Evolutionary conservation across 2,888 invertebrate species (phyloP).

Genomic region (Phanerotoma sp.): DNA sequence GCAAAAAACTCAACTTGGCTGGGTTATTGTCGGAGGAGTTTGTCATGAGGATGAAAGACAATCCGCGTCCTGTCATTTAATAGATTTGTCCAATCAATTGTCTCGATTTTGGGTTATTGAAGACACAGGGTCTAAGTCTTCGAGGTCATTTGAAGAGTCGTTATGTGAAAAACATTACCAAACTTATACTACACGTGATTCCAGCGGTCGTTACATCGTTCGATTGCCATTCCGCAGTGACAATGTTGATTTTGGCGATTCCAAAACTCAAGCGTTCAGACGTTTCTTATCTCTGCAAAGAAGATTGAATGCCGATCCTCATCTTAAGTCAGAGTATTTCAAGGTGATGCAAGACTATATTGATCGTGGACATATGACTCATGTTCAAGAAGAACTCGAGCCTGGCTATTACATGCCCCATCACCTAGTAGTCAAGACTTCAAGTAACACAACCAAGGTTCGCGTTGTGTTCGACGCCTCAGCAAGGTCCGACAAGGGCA

Average conservation of each 20-base stretch:
- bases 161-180: slow-evolving; percentile 21
- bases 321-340: slow-evolving; percentile 18
- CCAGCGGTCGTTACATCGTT: slow-evolving; percentile 19
- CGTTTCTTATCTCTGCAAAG: slow-evolving; percentile 14
- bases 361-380: slow-evolving; percentile 18
- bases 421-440: slow-evolving; percentile 21
- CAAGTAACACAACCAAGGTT: slow-evolving; percentile 20
- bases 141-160: slow-evolving; percentile 15
- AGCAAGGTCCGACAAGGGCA: slow-evolving; percentile 1
- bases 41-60: neutral
- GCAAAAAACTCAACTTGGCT: slow-evolving; percentile 31
- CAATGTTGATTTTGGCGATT: slow-evolving; percentile 19
- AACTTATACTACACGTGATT: slow-evolving; percentile 12
- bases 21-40: slow-evolving; percentile 30
- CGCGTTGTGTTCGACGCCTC: slow-evolving; percentile 24
- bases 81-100: no score
- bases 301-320: slow-evolving; percentile 12
- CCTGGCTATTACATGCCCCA: slow-evolving; percentile 23
- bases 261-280: slow-evolving; percentile 12
- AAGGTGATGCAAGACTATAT: slow-evolving; percentile 20
- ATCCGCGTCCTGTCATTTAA: neutral
- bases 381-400: slow-evolving; percentile 12
- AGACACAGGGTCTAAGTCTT: neutral
- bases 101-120: no score
- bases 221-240: slow-evolving; percentile 19